Percentiles rank a stretch among this genome's conserved stretches.
phyloP scores from a whole-genome alignment of 2,797 vertebrate species.

The Lacerta bilineata region DNA sequence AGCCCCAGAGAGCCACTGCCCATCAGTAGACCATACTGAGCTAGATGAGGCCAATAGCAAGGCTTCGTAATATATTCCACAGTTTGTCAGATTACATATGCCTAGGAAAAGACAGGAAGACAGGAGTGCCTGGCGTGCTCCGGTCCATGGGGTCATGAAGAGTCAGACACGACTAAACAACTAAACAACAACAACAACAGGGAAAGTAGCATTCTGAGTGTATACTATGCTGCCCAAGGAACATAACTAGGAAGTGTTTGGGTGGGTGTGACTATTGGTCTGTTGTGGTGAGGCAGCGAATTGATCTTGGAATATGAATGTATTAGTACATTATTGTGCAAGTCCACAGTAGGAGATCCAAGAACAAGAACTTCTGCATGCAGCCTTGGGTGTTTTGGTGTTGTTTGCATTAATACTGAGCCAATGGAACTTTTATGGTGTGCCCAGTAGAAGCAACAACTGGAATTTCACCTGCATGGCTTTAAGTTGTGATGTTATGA shows the following conservation, averaged over 20 bases:
- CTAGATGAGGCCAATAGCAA: too few relatives aligned
- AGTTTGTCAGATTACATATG: not conserved
- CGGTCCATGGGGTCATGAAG: too few relatives aligned
- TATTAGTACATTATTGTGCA: not conserved
- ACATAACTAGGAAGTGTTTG: not conserved
- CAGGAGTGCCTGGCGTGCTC: too few relatives aligned
- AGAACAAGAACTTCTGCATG: constrained; percentile 24
- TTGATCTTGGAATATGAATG: not conserved
- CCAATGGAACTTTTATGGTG: not conserved
- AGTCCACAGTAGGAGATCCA: not conserved
- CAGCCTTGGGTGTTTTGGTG: constrained; percentile 46
- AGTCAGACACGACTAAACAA: too few relatives aligned
- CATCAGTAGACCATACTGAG: not conserved
- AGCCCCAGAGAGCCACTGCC: not conserved
- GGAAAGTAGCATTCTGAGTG: too few relatives aligned
- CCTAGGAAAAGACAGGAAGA: not conserved
- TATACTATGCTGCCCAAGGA: not conserved
- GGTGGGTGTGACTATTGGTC: not conserved
- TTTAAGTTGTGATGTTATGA: constrained; percentile 16
- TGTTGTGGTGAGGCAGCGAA: constrained; percentile 16
- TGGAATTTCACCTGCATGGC: constrained; percentile 35
- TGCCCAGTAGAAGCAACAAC: not conserved
- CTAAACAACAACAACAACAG: too few relatives aligned
- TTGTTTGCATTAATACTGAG: constrained; percentile 4
- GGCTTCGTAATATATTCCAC: not conserved